These are phyloP conservation scores for Dolichallabes microphthalmus DNA, from an alignment of 2,113 vertebrate genomes.

Conservation along the genomic window DNA sequence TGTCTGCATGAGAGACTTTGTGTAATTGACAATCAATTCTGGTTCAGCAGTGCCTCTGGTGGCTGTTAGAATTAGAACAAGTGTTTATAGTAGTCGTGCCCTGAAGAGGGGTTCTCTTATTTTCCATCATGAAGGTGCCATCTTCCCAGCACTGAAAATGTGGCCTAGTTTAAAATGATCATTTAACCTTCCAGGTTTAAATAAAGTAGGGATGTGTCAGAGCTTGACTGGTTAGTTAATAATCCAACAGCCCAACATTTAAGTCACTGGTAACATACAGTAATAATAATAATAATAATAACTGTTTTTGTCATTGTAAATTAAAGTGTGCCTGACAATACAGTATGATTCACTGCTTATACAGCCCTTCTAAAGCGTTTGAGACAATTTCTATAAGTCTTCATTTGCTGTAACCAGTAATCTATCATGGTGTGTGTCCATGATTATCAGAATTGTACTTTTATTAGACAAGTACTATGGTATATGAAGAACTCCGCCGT, in stretches of 20 bases:
- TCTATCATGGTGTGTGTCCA: neutral
- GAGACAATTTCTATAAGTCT: neutral
- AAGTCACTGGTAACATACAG: neutral
- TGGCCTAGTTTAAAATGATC: slow-evolving; percentile 57
- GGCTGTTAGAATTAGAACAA: neutral
- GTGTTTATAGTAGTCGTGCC: neutral
- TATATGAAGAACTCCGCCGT: no score
- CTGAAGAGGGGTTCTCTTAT: neutral
- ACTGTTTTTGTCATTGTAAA: neutral
- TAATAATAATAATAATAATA: neutral
- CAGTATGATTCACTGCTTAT: neutral
- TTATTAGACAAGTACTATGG: neutral
- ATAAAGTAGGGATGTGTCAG: neutral
- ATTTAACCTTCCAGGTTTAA: neutral
- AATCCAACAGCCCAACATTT: neutral
- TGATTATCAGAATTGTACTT: neutral
- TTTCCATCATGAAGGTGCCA: neutral
- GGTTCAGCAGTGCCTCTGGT: slow-evolving; percentile 20
- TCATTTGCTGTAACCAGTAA: neutral
- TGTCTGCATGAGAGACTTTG: neutral
- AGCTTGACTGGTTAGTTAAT: neutral
- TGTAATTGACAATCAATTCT: neutral
- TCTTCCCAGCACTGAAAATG: slow-evolving; percentile 49
- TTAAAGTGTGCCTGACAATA: neutral
- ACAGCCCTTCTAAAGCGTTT: neutral